phyloP scores from a whole-genome alignment of 1,140 invertebrate genomes.

The Nomia melanderi region DNA sequence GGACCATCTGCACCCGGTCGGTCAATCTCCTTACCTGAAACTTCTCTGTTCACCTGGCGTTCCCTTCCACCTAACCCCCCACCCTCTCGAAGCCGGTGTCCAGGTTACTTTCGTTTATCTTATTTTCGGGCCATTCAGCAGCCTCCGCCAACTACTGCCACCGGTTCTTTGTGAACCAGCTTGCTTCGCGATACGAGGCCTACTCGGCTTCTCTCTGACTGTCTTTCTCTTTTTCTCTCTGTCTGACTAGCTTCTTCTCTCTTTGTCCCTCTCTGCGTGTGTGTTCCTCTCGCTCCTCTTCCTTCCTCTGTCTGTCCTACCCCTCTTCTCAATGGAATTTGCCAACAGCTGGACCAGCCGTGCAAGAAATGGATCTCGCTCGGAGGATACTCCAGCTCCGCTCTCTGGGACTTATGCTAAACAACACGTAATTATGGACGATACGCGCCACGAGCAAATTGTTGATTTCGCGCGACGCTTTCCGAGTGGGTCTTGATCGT shows the following conservation, averaged over 20 bases:
- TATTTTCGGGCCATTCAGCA: slow-evolving; percentile 68
- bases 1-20: slow-evolving; percentile 61
- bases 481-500: no score
- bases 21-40: slow-evolving; percentile 61
- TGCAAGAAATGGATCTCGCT: slow-evolving; percentile 12
- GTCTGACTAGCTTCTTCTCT: no score
- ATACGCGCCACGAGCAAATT: background rate
- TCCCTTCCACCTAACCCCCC: slow-evolving; percentile 28
- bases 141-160: slow-evolving; percentile 50
- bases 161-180: slow-evolving; percentile 52
- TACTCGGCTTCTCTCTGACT: no score
- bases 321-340: slow-evolving; percentile 61
- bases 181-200: slow-evolving; percentile 19
- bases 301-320: background rate
- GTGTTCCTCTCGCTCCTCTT: background rate
- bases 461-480: background rate
- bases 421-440: background rate
- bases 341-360: slow-evolving; percentile 40
- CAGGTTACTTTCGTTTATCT: slow-evolving; percentile 66
- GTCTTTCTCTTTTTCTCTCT: no score
- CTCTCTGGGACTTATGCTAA: background rate
- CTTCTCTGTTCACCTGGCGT: slow-evolving; percentile 60
- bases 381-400: background rate
- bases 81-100: background rate
- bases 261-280: no score